Evolutionary conservation across 2,113 vertebrate genomes (phyloP).

Genomic region (Telmatochromis bifrenatus): DNA sequence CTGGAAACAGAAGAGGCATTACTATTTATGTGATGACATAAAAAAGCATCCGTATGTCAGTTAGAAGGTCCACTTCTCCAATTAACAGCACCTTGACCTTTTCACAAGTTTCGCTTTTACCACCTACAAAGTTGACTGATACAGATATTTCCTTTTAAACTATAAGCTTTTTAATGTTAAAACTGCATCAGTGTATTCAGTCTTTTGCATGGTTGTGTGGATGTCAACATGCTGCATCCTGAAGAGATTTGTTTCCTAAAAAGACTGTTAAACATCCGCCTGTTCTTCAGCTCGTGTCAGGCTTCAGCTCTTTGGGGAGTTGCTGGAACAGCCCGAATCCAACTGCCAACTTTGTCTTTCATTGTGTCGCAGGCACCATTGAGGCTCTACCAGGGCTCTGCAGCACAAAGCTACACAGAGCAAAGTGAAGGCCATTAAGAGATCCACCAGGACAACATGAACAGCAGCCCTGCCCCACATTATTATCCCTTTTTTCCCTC

Average conservation of each 20-base stretch:
- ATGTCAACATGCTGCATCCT: neutral
- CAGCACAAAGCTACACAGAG: neutral
- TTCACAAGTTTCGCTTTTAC: neutral
- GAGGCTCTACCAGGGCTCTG: neutral
- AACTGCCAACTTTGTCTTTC: neutral
- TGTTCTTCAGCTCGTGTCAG: neutral
- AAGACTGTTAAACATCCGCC: neutral
- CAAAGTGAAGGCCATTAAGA: neutral
- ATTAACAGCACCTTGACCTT: neutral
- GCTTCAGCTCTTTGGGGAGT: neutral
- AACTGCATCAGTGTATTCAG: neutral
- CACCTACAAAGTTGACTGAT: neutral
- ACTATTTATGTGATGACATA: neutral
- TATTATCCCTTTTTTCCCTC: conserved; percentile 12
- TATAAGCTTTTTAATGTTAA: neutral
- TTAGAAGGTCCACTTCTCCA: neutral
- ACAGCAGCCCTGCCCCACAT: neutral
- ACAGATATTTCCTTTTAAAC: neutral
- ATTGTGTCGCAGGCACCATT: neutral
- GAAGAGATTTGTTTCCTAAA: neutral
- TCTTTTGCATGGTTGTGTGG: neutral
- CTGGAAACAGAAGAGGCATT: neutral
- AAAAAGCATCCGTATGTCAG: neutral
- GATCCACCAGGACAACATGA: conserved; percentile 19
- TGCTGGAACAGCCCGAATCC: neutral